A percentile compares a stretch with the other conserved stretches of the same genome.
phyloP scores from a whole-genome alignment of 2,888 invertebrate genomes.

The Cynaeus angustus region DNA sequence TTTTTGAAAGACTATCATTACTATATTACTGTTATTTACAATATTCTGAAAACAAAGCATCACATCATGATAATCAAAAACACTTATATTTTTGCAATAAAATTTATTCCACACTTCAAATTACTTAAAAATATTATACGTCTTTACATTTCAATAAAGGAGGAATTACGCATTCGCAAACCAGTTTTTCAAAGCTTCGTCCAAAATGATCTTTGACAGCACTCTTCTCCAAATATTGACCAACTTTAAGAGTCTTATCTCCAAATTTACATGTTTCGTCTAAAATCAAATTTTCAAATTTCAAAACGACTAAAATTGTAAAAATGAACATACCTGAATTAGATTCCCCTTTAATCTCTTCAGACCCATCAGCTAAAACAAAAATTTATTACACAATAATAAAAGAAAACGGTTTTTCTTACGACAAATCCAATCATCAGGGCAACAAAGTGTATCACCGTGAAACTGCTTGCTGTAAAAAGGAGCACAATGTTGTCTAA shows the following conservation, averaged over 20 bases:
- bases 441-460: constrained; percentile 45
- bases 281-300: not conserved
- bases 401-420: constrained; percentile 14
- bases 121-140: too few species aligned
- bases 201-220: constrained; percentile 23
- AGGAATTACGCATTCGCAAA: constrained; percentile 42
- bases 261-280: constrained; percentile 33
- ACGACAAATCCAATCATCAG: constrained; percentile 48
- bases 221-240: constrained; percentile 21
- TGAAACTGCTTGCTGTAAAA: constrained; percentile 22
- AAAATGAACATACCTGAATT: constrained; percentile 14
- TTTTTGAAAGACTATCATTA: too few species aligned
- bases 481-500: constrained; percentile 46
- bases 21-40: too few species aligned
- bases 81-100: too few species aligned
- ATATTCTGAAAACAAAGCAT: too few species aligned
- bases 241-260: constrained; percentile 33
- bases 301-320: not conserved
- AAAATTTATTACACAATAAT: constrained; percentile 23
- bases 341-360: constrained; percentile 28
- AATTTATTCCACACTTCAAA: too few species aligned
- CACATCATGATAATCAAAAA: too few species aligned
- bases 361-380: constrained; percentile 23
- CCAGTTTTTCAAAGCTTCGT: constrained; percentile 1
- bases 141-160: constrained; percentile 36